These are phyloP conservation scores for Ornithorhynchus anatinus DNA, from an alignment of 2,113 vertebrate genomes.

Conservation along the genomic window DNA sequence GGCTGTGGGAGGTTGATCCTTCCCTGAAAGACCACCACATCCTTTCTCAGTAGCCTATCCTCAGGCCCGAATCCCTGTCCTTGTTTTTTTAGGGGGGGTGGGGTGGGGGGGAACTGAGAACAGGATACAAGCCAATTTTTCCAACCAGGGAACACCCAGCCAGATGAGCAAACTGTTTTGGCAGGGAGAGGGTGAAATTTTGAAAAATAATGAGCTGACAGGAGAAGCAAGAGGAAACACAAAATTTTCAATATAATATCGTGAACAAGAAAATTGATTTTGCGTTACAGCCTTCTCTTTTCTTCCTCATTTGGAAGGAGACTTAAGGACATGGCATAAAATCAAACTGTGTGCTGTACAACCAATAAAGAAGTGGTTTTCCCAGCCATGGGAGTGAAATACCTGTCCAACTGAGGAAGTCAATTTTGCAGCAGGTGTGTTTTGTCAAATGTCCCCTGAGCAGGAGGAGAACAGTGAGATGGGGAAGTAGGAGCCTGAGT, in stretches of 20 bases:
- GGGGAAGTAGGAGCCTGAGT: no score
- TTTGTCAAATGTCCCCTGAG: background rate
- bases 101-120: no score
- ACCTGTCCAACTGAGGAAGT: background rate
- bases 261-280: slow-evolving; percentile 3
- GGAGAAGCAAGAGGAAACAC: slow-evolving; percentile 1
- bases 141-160: no score
- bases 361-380: background rate
- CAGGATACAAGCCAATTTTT: no score
- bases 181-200: background rate
- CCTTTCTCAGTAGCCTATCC: no score
- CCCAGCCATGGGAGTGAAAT: background rate
- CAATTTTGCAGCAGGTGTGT: background rate
- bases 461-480: no score
- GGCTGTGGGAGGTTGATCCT: no score
- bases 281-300: background rate
- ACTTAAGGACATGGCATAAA: background rate
- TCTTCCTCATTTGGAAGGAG: background rate
- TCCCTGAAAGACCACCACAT: no score
- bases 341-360: background rate
- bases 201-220: background rate
- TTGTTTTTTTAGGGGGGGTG: no score
- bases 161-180: background rate
- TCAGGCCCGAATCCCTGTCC: no score
- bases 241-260: background rate